Evolutionary conservation across 2,797 vertebrate species (phyloP).

Genomic region (Phrynocephalus guinanensis): DNA sequence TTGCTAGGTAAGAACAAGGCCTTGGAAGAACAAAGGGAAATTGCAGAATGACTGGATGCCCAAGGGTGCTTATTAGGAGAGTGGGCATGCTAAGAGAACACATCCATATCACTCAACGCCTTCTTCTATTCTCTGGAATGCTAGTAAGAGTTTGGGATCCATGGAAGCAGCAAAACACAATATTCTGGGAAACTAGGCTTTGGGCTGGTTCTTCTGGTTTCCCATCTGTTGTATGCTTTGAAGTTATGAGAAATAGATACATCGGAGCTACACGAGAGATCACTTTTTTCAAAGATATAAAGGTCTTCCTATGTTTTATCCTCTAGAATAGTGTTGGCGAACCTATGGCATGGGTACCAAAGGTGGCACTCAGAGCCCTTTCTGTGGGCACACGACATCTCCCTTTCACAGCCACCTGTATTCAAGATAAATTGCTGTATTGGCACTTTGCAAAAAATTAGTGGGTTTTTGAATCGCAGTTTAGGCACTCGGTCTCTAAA

Average conservation of each 20-base stretch:
- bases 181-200: background rate
- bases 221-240: background rate
- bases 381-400: too few relatives aligned
- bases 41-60: conserved; percentile 34
- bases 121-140: conserved; percentile 25
- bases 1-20: conserved; percentile 31
- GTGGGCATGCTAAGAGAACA: conserved; percentile 32
- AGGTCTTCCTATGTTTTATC: background rate
- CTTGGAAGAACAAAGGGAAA: conserved; percentile 44
- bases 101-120: conserved; percentile 19
- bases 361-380: too few relatives aligned
- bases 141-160: conserved; percentile 1
- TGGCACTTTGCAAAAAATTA: too few relatives aligned
- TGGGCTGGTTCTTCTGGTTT: background rate
- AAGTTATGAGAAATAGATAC: background rate
- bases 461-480: too few relatives aligned
- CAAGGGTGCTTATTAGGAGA: conserved; percentile 38
- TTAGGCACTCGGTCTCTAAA: too few relatives aligned
- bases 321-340: background rate
- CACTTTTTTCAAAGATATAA: background rate
- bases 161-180: background rate
- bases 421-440: too few relatives aligned
- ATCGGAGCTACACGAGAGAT: background rate
- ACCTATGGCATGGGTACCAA: too few relatives aligned
- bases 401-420: too few relatives aligned